These are phyloP conservation scores for Sarcophaga subvicina DNA, from an alignment of 2,888 invertebrate genomes.

Conservation along the genomic window DNA sequence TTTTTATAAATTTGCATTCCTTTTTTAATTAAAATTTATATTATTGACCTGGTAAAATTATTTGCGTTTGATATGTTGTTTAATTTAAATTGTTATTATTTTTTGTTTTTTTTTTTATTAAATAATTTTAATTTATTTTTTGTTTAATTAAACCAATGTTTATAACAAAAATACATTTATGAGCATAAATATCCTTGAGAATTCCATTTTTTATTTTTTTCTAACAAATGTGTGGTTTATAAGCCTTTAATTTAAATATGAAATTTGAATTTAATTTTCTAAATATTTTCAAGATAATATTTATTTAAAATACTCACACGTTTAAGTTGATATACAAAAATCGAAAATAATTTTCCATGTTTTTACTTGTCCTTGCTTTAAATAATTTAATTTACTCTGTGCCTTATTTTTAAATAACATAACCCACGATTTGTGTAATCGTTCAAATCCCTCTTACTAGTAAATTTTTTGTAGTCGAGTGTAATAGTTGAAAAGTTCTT, in stretches of 20 bases:
- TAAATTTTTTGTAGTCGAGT: too few relatives aligned
- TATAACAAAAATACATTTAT: conserved; percentile 19
- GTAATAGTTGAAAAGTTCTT: too few relatives aligned
- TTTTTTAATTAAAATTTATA: conserved; percentile 3
- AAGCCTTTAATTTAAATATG: not conserved
- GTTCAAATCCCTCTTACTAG: too few relatives aligned
- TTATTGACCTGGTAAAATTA: conserved; percentile 37
- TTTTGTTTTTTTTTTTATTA: conserved; percentile 19
- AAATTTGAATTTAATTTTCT: conserved; percentile 8
- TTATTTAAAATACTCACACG: conserved; percentile 1
- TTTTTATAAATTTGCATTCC: not conserved
- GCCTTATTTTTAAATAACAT: too few relatives aligned
- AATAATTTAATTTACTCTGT: too few relatives aligned
- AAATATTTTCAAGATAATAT: conserved; percentile 60
- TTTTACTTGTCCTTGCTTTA: too few relatives aligned
- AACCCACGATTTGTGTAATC: too few relatives aligned
- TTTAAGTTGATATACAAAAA: too few relatives aligned
- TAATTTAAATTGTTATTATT: conserved; percentile 25
- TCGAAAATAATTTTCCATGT: too few relatives aligned
- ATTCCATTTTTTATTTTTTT: conserved; percentile 42
- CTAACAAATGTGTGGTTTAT: not conserved
- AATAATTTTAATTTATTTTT: conserved; percentile 14
- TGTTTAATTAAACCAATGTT: not conserved
- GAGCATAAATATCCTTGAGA: conserved; percentile 57
- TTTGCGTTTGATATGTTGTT: conserved; percentile 58